These are phyloP conservation scores for Drosophila lacicola DNA, from an alignment of 2,888 invertebrate genomes.

Conservation along the genomic window DNA sequence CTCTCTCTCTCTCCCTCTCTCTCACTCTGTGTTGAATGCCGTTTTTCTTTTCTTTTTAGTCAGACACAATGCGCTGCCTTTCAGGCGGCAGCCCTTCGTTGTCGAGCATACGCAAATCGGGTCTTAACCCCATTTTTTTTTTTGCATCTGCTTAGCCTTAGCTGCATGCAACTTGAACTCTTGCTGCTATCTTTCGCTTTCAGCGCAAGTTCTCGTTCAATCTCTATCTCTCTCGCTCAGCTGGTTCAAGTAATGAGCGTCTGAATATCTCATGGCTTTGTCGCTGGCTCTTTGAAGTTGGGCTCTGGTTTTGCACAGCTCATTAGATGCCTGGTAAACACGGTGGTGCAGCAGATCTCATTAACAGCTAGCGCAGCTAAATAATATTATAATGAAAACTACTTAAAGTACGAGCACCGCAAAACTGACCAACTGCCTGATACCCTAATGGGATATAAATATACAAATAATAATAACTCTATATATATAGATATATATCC, in stretches of 20 bases:
- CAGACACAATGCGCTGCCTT: constrained; percentile 64
- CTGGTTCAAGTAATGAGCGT: constrained; percentile 54
- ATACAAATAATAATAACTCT: background rate
- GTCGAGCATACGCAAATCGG: constrained; percentile 62
- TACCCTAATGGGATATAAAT: background rate
- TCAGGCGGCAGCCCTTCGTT: constrained; percentile 51
- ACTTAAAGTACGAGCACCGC: constrained; percentile 4
- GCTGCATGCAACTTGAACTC: constrained; percentile 67
- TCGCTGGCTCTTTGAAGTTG: constrained; percentile 73
- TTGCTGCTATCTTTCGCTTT: constrained; percentile 34
- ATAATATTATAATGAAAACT: constrained; percentile 28
- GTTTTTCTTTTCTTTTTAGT: constrained; percentile 37
- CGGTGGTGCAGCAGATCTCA: constrained; percentile 24
- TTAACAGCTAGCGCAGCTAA: constrained; percentile 39
- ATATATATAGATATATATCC: too few species aligned
- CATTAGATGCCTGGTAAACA: constrained; percentile 41
- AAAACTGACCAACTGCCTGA: background rate
- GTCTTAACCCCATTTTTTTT: constrained; percentile 69
- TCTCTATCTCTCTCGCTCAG: constrained; percentile 16
- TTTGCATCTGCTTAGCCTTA: constrained; percentile 54
- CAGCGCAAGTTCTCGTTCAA: constrained; percentile 22
- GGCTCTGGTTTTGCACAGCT: constrained; percentile 39
- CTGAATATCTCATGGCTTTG: constrained; percentile 63
- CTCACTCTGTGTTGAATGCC: constrained; percentile 16
- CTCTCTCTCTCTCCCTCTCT: background rate